Evolutionary conservation across 2,888 invertebrate genomes (phyloP).

Genomic region (Amphipyra berbera): DNA sequence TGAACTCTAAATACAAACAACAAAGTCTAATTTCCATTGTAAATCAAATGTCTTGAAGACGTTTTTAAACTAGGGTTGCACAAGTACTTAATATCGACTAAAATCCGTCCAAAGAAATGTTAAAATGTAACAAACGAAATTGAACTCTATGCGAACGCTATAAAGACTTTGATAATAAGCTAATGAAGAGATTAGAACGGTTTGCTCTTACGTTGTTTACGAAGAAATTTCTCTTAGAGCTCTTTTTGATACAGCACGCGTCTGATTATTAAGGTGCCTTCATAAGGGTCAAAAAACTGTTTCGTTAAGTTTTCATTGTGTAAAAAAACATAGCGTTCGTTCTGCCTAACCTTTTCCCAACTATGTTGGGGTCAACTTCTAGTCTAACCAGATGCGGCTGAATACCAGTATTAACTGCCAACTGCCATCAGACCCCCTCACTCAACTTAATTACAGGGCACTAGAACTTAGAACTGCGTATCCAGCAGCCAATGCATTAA

Average conservation of each 20-base stretch:
- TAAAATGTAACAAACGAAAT: conserved; percentile 57
- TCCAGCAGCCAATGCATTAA: too few species aligned
- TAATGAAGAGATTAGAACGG: conserved; percentile 76
- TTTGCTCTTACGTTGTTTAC: conserved; percentile 68
- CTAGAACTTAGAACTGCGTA: too few species aligned
- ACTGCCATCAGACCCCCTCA: too few species aligned
- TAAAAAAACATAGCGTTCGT: too few species aligned
- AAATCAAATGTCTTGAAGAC: conserved; percentile 10
- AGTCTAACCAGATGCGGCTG: too few species aligned
- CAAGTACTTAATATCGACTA: conserved; percentile 67
- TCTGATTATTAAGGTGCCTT: conserved; percentile 51
- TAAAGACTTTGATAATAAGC: conserved; percentile 59
- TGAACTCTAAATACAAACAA: background rate
- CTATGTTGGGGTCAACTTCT: too few species aligned
- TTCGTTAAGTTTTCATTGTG: too few species aligned
- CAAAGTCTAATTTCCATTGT: conserved; percentile 18
- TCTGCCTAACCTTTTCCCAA: too few species aligned
- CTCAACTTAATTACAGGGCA: too few species aligned
- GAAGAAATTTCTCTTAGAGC: conserved; percentile 69
- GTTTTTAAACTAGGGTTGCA: conserved; percentile 12
- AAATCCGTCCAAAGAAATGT: conserved; percentile 65
- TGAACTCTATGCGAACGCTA: conserved; percentile 57
- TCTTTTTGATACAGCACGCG: conserved; percentile 76
- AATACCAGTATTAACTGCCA: too few species aligned
- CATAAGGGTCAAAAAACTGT: conserved; percentile 2